Conservation (phyloP, 37 sponge, comb jelly and placozoan species). For the Eunapius fragilis region DNA sequence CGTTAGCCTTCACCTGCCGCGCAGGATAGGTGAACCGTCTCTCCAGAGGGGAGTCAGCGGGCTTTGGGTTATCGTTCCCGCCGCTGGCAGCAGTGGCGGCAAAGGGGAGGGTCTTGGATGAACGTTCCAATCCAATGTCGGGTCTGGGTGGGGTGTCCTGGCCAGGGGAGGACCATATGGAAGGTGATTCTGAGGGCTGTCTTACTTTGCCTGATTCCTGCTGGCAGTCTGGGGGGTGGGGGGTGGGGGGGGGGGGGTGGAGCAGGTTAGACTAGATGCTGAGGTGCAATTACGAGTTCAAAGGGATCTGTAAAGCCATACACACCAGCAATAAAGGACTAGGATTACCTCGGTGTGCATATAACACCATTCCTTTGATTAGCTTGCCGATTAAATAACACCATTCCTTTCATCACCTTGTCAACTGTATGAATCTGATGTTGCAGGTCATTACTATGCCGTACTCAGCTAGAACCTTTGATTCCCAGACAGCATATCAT, state of each 20-base stretch:
- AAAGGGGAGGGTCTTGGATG: conserved; percentile 53
- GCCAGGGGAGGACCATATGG: not conserved
- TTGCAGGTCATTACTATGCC: no score
- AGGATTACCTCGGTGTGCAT: not conserved
- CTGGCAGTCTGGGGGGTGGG: not conserved
- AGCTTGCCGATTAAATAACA: no score
- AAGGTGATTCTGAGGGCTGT: not conserved
- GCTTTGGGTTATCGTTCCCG: not conserved
- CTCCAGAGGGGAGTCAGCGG: not conserved
- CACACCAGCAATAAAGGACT: not conserved
- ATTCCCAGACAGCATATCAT: not conserved
- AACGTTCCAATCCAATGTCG: not conserved
- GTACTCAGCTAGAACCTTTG: no score
- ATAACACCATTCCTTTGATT: not conserved
- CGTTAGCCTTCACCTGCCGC: not conserved
- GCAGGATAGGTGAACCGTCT: conserved; percentile 2
- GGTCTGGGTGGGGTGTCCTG: conserved; percentile 2
- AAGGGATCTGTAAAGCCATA: not conserved
- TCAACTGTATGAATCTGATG: no score
- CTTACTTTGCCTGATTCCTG: not conserved
- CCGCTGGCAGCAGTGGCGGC: conserved; percentile 10
- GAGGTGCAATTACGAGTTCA: not conserved
- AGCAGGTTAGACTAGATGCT: not conserved
- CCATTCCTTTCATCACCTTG: no score
- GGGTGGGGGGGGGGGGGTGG: not conserved